A percentile compares a stretch with the other conserved stretches of the same genome.
Evolutionary conservation across 2,797 vertebrate genomes (phyloP).

Genomic region (Psittacula echo): DNA sequence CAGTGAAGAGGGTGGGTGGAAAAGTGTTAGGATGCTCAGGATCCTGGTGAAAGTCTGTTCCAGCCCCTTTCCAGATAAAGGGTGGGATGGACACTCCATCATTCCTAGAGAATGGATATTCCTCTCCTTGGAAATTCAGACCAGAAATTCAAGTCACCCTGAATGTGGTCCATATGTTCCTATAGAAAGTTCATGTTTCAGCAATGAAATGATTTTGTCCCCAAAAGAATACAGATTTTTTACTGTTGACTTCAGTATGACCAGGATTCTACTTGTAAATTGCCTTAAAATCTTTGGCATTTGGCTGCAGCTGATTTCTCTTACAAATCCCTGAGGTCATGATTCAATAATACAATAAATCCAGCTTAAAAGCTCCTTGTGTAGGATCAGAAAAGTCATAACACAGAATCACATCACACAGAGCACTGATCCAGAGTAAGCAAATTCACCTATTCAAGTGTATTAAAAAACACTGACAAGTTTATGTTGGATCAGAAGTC

Average conservation of each 20-base stretch:
- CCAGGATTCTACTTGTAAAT: not conserved
- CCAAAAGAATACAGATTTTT: not conserved
- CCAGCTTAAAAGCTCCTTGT: slow-evolving; percentile 47
- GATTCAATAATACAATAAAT: slow-evolving; percentile 55
- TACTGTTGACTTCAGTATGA: slow-evolving; percentile 1
- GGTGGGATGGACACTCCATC: not conserved
- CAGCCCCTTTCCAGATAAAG: not conserved
- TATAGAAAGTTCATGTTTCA: not conserved
- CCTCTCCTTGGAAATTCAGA: not conserved
- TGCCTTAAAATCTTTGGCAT: not conserved
- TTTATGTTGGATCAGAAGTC: not conserved
- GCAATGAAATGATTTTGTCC: not conserved
- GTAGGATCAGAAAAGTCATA: slow-evolving; percentile 10
- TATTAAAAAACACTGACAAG: not conserved
- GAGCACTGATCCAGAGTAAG: not conserved
- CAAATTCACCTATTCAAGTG: not conserved
- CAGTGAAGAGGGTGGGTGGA: not conserved
- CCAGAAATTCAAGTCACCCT: not conserved
- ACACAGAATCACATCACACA: not conserved
- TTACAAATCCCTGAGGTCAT: slow-evolving; percentile 33
- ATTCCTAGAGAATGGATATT: not conserved
- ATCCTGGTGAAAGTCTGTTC: not conserved
- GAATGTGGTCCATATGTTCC: not conserved
- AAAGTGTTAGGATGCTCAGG: not conserved
- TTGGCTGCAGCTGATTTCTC: slow-evolving; percentile 36